Percentiles rank a stretch among this genome's conserved stretches.
phyloP scores from a whole-genome alignment of 2,888 invertebrate genomes.

The Ommatoiulus sabulosus region DNA sequence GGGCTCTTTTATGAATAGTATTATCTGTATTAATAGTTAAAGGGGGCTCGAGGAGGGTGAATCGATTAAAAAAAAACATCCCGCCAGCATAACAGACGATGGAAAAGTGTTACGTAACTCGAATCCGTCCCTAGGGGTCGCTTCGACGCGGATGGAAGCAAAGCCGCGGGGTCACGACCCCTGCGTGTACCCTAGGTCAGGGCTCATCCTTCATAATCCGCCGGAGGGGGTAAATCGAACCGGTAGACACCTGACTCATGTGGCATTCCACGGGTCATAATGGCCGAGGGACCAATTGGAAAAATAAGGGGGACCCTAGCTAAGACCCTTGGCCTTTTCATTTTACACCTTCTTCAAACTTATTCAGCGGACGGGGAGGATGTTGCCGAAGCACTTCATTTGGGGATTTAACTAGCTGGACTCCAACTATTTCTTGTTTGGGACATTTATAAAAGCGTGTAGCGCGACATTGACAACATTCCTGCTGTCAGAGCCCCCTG shows the following conservation, averaged over 20 bases:
- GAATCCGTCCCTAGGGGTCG: background rate
- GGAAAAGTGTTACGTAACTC: background rate
- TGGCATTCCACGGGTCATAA: constrained; percentile 24
- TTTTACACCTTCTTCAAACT: background rate
- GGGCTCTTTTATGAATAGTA: background rate
- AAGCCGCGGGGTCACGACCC: background rate
- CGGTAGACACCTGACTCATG: constrained; percentile 18
- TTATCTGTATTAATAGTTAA: constrained; percentile 10
- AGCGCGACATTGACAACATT: constrained; percentile 1
- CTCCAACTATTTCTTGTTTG: background rate
- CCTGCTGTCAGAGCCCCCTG: constrained; percentile 39
- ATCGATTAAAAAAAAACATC: background rate
- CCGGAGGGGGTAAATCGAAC: background rate
- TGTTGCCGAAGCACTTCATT: constrained; percentile 17
- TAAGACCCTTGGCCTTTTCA: background rate
- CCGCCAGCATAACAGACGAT: background rate
- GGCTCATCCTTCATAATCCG: constrained; percentile 10
- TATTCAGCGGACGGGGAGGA: background rate
- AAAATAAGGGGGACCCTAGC: background rate
- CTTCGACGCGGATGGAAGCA: background rate
- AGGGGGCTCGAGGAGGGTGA: background rate
- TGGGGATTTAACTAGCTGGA: constrained; percentile 33
- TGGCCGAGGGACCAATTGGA: background rate
- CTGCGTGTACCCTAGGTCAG: background rate
- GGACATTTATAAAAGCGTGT: background rate